These are phyloP conservation scores for Nomada goodeniana DNA, from an alignment of 2,888 invertebrate genomes.

Conservation along the genomic window DNA sequence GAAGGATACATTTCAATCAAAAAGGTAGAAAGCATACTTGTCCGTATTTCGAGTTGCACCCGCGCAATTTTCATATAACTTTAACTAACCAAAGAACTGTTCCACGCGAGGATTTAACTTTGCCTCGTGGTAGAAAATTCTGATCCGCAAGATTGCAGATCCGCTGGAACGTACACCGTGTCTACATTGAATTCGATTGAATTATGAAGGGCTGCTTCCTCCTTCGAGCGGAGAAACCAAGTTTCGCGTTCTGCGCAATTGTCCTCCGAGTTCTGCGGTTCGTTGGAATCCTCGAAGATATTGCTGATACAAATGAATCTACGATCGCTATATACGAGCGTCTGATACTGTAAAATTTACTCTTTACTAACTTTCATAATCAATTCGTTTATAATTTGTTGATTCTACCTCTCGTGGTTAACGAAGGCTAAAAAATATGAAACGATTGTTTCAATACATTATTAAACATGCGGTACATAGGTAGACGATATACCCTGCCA, in stretches of 20 bases:
- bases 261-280: background rate
- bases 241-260: background rate
- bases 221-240: background rate
- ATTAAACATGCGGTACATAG: too few species aligned
- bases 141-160: background rate
- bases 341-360: background rate
- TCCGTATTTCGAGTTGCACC: too few species aligned
- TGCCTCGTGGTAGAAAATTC: background rate
- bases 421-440: too few species aligned
- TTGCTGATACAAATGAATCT: background rate
- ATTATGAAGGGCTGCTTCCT: background rate
- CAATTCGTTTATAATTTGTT: too few species aligned
- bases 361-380: too few species aligned
- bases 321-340: background rate
- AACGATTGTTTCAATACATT: too few species aligned
- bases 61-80: too few species aligned
- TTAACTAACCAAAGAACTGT: background rate
- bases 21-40: too few species aligned
- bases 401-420: too few species aligned
- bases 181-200: background rate
- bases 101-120: background rate
- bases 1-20: too few species aligned
- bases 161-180: background rate
- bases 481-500: too few species aligned
- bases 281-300: background rate